Conservation (phyloP, 2,797 vertebrate species). For the Lithobates pipiens region DNA sequence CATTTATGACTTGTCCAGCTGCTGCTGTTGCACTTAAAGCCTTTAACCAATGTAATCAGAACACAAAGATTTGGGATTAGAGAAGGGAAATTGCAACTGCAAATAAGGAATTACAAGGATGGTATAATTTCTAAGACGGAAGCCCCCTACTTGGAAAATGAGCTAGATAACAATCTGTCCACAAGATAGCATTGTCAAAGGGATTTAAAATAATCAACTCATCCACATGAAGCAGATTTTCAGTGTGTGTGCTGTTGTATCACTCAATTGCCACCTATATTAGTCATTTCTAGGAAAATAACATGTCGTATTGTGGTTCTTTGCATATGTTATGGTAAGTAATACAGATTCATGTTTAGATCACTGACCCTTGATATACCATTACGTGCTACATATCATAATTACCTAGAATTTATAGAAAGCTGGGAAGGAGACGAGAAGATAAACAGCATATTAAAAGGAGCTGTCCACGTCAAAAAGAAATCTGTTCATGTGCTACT, state of each 20-base stretch:
- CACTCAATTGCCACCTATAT: neutral
- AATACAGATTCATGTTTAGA: constrained; percentile 6
- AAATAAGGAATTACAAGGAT: constrained; percentile 64
- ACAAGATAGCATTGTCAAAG: constrained; percentile 44
- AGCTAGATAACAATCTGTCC: constrained; percentile 56
- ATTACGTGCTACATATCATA: constrained; percentile 34
- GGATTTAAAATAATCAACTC: constrained; percentile 46
- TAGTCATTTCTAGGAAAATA: constrained; percentile 3
- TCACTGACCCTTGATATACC: neutral
- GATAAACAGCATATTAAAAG: constrained; percentile 39
- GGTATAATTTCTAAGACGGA: constrained; percentile 63
- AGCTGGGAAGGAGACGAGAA: neutral
- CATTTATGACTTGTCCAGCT: constrained; percentile 64
- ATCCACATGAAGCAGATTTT: constrained; percentile 50
- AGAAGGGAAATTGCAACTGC: constrained; percentile 59
- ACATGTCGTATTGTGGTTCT: neutral
- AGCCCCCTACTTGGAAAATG: constrained; percentile 61
- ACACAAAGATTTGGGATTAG: constrained; percentile 63
- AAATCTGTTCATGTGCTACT: constrained; percentile 34
- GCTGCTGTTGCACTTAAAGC: constrained; percentile 66
- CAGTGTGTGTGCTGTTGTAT: constrained; percentile 8
- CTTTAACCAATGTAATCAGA: constrained; percentile 66
- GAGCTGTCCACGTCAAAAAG: constrained; percentile 14
- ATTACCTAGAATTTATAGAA: constrained; percentile 24
- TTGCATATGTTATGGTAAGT: constrained; percentile 30